Base-by-base conservation (phyloP, 2,113 vertebrate genomes). In the Pluvianellus socialis region DNA sequence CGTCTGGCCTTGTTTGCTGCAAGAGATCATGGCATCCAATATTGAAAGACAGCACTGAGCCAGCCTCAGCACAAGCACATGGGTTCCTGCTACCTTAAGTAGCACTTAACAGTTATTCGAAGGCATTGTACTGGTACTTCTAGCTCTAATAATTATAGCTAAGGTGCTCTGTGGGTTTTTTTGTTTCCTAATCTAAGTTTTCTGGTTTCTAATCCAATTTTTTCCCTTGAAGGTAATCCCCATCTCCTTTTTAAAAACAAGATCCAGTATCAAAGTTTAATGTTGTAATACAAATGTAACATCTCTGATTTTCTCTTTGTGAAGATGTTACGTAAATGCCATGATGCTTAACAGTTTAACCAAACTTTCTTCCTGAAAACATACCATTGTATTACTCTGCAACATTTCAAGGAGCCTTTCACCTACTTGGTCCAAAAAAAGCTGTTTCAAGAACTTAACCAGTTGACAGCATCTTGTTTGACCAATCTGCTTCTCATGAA, bases 1-100 rank as follows among this genome's bases (percentile, higher is more conserved):
- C 0, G 0, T 32, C 26, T 27, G 35, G 32, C 27, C 26, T 45
- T 67, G 30, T 45, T n/a, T 56, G 13, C 35, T 79, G 12, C 8
- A 15, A 58, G 18, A 49, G 40, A 70, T 44, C 13, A 9, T 30
- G 38, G 62, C 0, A 3, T 17, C 30, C 24, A 47, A 52, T 24
- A 12, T 27, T 50, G 24, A n/a, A 59, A 56, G 38, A 53, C 26
- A 79, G 26, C 49, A 45, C 20, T 16, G 32, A 50, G 42, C 21
- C 67, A 79, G 61, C 32, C 18, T 83, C 33, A 59, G 56, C 32
- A 58, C 33, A 62, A 61, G 26, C 33, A 61, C 55, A 10, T 14
- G 21, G 12, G 30, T 38, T 88, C 33, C 73, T 79, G 44, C 12
- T 70, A 11, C 14, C 42, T 82, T 53, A 7, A 53, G n/a, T 86